These are phyloP conservation scores for Rallus crepitans DNA, from an alignment of 2,797 vertebrate genomes.

Conservation along the genomic window DNA sequence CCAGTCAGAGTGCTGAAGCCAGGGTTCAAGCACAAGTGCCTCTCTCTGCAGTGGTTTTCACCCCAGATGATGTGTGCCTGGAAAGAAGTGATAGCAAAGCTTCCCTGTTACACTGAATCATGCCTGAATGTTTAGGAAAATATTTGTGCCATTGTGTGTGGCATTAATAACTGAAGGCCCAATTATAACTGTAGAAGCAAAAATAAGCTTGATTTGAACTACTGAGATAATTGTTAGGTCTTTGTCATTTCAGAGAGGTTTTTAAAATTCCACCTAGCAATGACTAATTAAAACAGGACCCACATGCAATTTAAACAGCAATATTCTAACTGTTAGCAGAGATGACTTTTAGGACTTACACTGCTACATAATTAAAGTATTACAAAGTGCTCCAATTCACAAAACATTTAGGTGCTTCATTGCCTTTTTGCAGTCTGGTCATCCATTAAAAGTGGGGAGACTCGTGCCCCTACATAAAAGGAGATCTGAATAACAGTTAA, in stretches of 20 bases:
- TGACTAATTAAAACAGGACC: background rate
- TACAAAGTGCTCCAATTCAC: background rate
- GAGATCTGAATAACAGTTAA: background rate
- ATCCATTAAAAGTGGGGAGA: background rate
- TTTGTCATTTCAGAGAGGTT: background rate
- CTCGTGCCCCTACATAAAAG: background rate
- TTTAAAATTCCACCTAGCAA: background rate
- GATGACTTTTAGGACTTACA: background rate
- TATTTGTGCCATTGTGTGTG: background rate
- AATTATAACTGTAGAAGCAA: background rate
- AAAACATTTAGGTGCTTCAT: background rate
- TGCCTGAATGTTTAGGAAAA: background rate
- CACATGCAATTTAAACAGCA: background rate
- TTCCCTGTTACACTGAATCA: background rate
- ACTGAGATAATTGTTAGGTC: background rate
- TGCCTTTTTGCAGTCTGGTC: background rate
- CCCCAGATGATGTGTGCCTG: background rate
- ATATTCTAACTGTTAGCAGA: background rate
- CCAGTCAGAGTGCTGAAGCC: background rate
- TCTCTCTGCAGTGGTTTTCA: accelerated
- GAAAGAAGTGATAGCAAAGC: background rate
- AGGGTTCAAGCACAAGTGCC: background rate
- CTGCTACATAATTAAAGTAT: background rate
- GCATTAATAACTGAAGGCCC: background rate
- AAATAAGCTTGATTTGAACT: background rate